Base-by-base conservation (phyloP, 2,888 invertebrate species). In the Cetonia aurata region DNA sequence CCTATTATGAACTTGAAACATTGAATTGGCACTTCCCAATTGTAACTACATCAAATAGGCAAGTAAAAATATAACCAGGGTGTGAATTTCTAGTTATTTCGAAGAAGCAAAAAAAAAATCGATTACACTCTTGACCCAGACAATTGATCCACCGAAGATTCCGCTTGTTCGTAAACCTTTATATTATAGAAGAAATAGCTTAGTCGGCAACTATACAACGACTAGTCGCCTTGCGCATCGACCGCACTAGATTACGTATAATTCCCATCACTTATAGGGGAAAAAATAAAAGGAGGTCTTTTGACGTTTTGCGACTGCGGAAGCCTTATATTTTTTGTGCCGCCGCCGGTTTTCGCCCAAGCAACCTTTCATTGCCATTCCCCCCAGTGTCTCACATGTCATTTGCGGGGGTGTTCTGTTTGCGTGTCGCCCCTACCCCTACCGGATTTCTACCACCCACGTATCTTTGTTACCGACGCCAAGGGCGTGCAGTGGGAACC, bases 391-490 rank as follows among this genome's bases (percentile, higher is more conserved):
- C 75, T 75, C 77, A 75, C 77, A 76, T 77, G 76, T 77, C 77
- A 77, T 77, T 75, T 75, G 77, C 69, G 74, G 75, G 77, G 77
- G 76, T 76, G 78, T 71, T 76, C 73, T 74, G 74, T 77, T 76
- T 77, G 77, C 77, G 77, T 77, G 76, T 72, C 75, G 73, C 73
- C 72, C 66, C 65, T 67, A 69, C 65, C 69, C 72, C 70, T 69
- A 57, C 69, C 65, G 68, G 67, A 72, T 69, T 69, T 59, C 72
- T 52, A 62, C 59, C 71, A 67, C 70, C 69, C 74, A 74, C 76
- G 73, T 74, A 76, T 75, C 74, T 74, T 75, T 74, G 75, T 74
- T 50, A 50, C 74, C 74, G 67, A 70, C 71, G 70, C 73, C 70
- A 66, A 37, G 60, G 71, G 69, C 72, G 70, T 71, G 66, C 71